Conservation (phyloP, 2,113 vertebrate genomes). For the Polypterus senegalus region DNA sequence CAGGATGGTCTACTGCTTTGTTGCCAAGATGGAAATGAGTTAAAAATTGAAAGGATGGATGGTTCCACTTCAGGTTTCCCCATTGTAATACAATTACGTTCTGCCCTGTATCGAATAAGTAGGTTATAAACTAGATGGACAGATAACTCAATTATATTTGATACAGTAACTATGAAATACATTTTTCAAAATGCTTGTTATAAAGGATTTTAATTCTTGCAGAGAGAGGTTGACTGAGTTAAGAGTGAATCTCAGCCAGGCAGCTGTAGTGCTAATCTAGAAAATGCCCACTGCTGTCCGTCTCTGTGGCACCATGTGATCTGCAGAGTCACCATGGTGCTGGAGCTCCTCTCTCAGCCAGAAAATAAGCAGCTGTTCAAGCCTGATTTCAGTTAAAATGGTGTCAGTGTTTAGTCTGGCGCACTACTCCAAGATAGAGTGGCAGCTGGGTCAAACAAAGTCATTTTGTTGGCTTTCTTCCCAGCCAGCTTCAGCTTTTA, state of each 20-base stretch:
- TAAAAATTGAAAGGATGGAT: no score
- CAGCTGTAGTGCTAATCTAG: constrained; percentile 26
- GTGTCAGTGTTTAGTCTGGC: constrained; percentile 86
- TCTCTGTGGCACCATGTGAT: constrained; percentile 28
- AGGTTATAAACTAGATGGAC: no score
- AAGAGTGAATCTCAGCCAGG: constrained; percentile 32
- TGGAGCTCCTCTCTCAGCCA: constrained; percentile 63
- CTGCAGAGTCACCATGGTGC: constrained; percentile 45
- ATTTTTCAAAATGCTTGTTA: no score
- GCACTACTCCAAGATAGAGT: constrained; percentile 79
- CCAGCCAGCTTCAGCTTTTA: constrained; percentile 70
- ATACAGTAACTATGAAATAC: no score
- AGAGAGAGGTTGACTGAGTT: no score
- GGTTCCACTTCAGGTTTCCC: no score
- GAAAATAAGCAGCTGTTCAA: constrained; percentile 71
- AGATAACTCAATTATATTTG: no score
- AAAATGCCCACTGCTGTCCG: background rate
- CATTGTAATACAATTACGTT: no score
- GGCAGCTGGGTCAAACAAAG: constrained; percentile 92
- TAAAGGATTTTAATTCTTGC: no score
- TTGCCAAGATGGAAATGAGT: no score
- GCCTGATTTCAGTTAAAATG: constrained; percentile 74
- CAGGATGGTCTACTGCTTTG: no score
- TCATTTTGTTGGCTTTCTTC: constrained; percentile 71
- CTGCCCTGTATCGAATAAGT: no score